A percentile compares a stretch with the other conserved stretches of the same genome.
Evolutionary conservation across 2,888 invertebrate genomes (phyloP).

Genomic region (Meta bourneti): DNA sequence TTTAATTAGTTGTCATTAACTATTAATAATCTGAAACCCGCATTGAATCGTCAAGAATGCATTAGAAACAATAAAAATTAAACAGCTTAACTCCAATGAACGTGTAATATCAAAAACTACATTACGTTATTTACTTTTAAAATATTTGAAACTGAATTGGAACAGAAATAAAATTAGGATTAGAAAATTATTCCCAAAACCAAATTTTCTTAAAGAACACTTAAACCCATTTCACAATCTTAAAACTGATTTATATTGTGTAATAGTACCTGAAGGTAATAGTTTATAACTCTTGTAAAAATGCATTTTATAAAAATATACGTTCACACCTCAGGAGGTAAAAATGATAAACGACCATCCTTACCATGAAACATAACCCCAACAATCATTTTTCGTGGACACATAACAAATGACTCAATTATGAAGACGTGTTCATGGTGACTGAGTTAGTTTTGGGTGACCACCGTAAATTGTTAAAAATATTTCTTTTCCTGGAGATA

Average conservation of each 20-base stretch:
- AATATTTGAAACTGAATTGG: too few species aligned
- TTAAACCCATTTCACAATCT: too few species aligned
- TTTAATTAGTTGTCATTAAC: too few species aligned
- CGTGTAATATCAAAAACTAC: too few species aligned
- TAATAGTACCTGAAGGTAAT: neutral
- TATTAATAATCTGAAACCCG: too few species aligned
- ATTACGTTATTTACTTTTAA: too few species aligned
- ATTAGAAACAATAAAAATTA: too few species aligned
- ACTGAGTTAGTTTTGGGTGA: neutral
- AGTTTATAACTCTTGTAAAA: neutral
- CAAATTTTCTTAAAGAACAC: too few species aligned
- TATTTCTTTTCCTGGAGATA: neutral
- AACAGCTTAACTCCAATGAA: too few species aligned
- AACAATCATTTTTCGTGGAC: neutral
- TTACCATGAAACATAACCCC: neutral
- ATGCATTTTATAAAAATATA: neutral
- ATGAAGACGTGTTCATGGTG: neutral
- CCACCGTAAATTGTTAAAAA: neutral
- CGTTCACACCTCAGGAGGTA: neutral
- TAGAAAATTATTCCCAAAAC: too few species aligned
- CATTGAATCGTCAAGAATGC: too few species aligned
- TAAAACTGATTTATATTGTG: neutral
- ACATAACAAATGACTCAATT: neutral
- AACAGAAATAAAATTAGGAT: too few species aligned
- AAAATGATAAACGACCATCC: neutral